Evolutionary conservation across 2,888 invertebrate species (phyloP), one percentile per base, ranked within the genome.

Genomic region (Himalopsyche anomala): DNA sequence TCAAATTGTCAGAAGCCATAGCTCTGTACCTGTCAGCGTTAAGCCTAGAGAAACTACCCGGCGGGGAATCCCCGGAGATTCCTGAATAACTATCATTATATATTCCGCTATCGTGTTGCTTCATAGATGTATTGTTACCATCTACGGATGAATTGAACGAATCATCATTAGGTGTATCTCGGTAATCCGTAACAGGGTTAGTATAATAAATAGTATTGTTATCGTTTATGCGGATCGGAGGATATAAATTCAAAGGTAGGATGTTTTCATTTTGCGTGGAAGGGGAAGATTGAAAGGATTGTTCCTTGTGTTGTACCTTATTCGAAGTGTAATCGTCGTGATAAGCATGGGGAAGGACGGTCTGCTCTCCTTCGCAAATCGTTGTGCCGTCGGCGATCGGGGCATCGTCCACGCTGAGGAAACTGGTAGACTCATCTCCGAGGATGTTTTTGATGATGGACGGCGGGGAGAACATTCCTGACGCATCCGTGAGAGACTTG

Each of bases 371-470:
- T 15, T 84, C 80, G n/a, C 74, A 56, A 55, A 81, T 28, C 15
- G 82, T 17, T 28, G 87, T 84, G 79, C 82, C 79, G 81, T 84
- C 81, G 79, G 51, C 83, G 9, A 82, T 92, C 0, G 93, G 93
- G 0, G 93, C 93, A 90, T 92, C 92, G 17, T 93, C 93, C 0
- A 91, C 90, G 88, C 92, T 92, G 87, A 92, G 90, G 89, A 95
- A 92, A 89, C 95, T 94, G 82, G 95, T 94, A 2, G 94, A 94
- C 88, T 94, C 95, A 90, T 94, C 94, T 86, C 94, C 94, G 81
- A 97, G 94, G 6, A 96, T 96, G 90, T 98, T 96, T 90, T 97
- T 96, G 90, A 98, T 95, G 89, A 98, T 96, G 36, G 97, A 97
- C 0, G 97, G 96, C 0, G 98, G 98, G 0, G 98, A 97, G 91